Conservation (phyloP, 2,113 vertebrate genomes). For the Pithys albifrons region DNA sequence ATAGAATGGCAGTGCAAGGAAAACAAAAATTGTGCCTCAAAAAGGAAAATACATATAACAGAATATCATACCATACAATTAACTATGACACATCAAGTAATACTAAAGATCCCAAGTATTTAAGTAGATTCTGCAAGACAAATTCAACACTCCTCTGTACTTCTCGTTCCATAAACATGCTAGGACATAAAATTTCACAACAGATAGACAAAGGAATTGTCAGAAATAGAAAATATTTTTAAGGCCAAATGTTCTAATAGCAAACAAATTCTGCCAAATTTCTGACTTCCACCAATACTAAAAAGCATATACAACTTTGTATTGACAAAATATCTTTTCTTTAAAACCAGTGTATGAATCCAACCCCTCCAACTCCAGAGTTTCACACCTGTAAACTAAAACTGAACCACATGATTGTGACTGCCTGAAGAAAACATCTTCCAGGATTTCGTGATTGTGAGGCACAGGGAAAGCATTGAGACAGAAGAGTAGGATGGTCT, state of each 20-base stretch:
- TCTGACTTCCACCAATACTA: background rate
- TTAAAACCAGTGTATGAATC: background rate
- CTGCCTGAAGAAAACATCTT: background rate
- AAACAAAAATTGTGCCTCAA: background rate
- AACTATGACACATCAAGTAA: background rate
- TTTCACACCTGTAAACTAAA: background rate
- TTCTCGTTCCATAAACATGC: background rate
- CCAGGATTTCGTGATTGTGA: background rate
- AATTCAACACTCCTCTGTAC: background rate
- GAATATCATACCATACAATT: background rate
- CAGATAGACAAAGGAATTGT: background rate
- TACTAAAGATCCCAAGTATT: background rate
- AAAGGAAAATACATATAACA: background rate
- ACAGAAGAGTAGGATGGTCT: background rate
- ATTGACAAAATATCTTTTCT: background rate
- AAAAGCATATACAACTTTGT: background rate
- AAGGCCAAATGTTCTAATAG: background rate
- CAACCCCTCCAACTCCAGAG: background rate
- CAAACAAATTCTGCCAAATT: background rate
- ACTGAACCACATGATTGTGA: background rate
- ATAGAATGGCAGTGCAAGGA: background rate
- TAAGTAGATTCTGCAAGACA: background rate
- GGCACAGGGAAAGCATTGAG: background rate
- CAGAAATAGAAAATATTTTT: background rate
- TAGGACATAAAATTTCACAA: background rate